Evolutionary conservation across 1,140 invertebrate species (phyloP), one percentile per base, ranked within the genome.

Genomic region (Ectropis grisescens): DNA sequence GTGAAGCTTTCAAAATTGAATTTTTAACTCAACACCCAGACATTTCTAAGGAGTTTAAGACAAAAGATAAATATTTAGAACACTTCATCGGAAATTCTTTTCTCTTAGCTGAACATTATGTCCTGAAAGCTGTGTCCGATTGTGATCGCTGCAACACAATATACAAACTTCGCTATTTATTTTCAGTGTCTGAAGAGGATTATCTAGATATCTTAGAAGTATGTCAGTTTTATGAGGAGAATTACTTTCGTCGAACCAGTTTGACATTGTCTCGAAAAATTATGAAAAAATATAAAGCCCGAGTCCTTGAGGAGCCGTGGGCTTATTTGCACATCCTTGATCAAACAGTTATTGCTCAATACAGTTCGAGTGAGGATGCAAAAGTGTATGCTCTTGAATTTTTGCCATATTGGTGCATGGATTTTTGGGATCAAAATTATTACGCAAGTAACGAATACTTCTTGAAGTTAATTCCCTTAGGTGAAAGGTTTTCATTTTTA

Each of bases 381-480:
- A 70, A 69, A 38, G 27, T 31, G 19, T 62, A 51, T 38, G 36
- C 40, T n/a, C 9, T 26, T 4, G 26, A 29, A 11, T 32, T 70
- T 27, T 30, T 67, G 11, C 61, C 61, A 12, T 2, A 29, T 1
- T 11, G 37, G 13, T 33, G 37, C 2, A 23, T 37, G 15, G 10
- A 51, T 5, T 69, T 71, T 52, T 72, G 71, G 71, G 4, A 19
- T 6, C 40, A 29, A 4, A 33, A 58, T 29, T 60, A 48, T 37
- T 47, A 35, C 32, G 12, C 22, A 0, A 42, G 12, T 12, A 56
- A 58, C 24, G 47, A 51, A 14, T 42, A 42, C 14, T 35, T 68
- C 13, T 37, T 74, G 1, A 28, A 67, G 25, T 16, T 55, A 6
- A 47, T 76, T 31, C 59, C 60, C 5, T 29, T 10, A 26, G 38